These are phyloP conservation scores for Machimus rusticus DNA, from an alignment of 2,888 invertebrate species.

Conservation along the genomic window DNA sequence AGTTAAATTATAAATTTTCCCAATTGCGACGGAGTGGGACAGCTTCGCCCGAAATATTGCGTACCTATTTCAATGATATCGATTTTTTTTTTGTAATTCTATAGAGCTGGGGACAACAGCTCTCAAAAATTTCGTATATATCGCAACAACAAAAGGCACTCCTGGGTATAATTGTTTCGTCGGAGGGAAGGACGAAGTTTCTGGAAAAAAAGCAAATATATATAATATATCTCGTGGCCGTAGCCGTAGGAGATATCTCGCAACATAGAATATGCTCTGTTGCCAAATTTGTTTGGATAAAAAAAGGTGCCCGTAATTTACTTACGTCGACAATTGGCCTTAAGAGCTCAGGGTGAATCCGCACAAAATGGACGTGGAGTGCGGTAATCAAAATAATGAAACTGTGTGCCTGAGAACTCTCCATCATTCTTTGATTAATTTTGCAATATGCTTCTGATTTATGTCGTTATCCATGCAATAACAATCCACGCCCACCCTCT, in stretches of 20 bases:
- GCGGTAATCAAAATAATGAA: background rate
- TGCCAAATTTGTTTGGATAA: background rate
- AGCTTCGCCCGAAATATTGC: background rate
- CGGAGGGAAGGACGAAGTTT: background rate
- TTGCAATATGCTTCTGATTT: background rate
- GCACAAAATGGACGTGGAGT: background rate
- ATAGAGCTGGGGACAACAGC: background rate
- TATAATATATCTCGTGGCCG: background rate
- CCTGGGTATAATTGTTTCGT: background rate
- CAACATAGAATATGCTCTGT: background rate
- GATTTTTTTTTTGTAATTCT: background rate
- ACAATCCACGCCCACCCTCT: background rate
- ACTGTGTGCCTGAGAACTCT: background rate
- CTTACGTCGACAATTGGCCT: background rate
- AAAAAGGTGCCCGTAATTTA: background rate
- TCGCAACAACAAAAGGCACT: background rate
- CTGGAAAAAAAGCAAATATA: background rate
- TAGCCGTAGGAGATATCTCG: background rate
- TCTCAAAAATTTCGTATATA: background rate
- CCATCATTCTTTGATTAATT: background rate
- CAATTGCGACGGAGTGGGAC: background rate
- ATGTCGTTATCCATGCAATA: background rate
- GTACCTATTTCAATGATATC: background rate
- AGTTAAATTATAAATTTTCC: background rate
- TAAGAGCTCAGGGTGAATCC: background rate